A percentile compares a stretch with the other conserved stretches of the same genome.
These are phyloP conservation scores for Macropodus opercularis DNA, from an alignment of 2,797 vertebrate genomes.

Conservation along the genomic window DNA sequence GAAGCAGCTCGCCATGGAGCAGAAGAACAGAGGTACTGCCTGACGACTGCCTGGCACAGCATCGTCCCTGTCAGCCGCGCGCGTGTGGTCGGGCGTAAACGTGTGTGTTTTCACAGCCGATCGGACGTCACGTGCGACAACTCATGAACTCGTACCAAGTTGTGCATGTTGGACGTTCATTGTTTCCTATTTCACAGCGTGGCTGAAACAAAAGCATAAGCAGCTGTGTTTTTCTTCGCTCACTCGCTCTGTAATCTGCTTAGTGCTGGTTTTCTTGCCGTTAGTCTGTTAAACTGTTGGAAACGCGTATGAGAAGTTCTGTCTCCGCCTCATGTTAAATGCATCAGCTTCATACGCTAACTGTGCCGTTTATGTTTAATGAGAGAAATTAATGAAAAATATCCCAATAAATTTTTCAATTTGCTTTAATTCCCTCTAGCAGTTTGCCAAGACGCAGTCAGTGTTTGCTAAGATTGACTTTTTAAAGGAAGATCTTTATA, in stretches of 20 bases:
- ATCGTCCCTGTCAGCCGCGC: slow-evolving; percentile 17
- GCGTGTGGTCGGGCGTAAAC: slow-evolving; percentile 9
- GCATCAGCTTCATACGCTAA: slow-evolving; percentile 76
- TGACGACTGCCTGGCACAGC: slow-evolving; percentile 45
- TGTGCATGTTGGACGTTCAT: slow-evolving; percentile 38
- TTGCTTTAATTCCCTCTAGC: slow-evolving; percentile 76
- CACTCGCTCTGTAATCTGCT: slow-evolving; percentile 33
- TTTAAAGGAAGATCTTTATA: slow-evolving; percentile 58
- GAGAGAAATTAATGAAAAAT: slow-evolving; percentile 80
- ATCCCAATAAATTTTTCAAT: slow-evolving; percentile 78
- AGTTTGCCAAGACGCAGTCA: slow-evolving; percentile 69
- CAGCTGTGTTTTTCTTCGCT: slow-evolving; percentile 23
- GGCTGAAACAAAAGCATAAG: slow-evolving; percentile 12
- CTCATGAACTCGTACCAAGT: slow-evolving; percentile 30
- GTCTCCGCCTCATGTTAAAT: slow-evolving; percentile 75
- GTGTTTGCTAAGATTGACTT: slow-evolving; percentile 56
- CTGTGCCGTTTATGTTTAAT: slow-evolving; percentile 82
- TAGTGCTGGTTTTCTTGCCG: slow-evolving; percentile 36
- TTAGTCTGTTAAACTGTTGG: slow-evolving; percentile 63
- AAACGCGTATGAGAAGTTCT: slow-evolving; percentile 67
- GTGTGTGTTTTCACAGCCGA: slow-evolving; percentile 6
- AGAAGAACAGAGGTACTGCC: slow-evolving; percentile 96
- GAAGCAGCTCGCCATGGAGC: slow-evolving; percentile 97
- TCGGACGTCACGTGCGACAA: slow-evolving; percentile 29
- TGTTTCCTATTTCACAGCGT: slow-evolving; percentile 38